Evolutionary conservation across 2,888 invertebrate species (phyloP).

Genomic region (Orchesellides sinensis): DNA sequence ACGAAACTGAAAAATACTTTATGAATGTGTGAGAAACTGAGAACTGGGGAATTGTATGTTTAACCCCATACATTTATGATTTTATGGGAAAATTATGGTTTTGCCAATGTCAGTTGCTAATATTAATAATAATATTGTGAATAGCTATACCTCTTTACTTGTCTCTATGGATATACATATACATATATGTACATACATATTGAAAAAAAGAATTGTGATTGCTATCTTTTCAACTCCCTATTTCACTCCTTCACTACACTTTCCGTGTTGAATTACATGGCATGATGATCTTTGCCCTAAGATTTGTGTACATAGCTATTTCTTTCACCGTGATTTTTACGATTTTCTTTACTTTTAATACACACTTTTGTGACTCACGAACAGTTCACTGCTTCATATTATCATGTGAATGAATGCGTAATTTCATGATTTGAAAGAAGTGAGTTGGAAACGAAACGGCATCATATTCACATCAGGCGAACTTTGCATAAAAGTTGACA

Average conservation of each 20-base stretch:
- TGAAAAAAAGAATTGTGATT: conserved; percentile 40
- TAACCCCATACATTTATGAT: conserved; percentile 50
- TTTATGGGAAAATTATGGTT: conserved; percentile 61
- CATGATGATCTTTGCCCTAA: conserved; percentile 54
- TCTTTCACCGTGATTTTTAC: neutral
- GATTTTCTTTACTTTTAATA: neutral
- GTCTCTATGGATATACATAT: too few relatives aligned
- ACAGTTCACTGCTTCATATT: neutral
- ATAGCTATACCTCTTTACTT: too few relatives aligned
- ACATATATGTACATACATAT: neutral
- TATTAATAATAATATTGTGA: conserved; percentile 47
- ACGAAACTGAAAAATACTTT: conserved; percentile 21
- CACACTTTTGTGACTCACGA: conserved; percentile 1
- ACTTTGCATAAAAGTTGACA: conserved; percentile 56
- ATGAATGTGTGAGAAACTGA: conserved; percentile 59
- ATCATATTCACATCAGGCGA: conserved; percentile 19
- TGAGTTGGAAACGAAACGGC: conserved; percentile 10
- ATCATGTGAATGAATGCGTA: neutral
- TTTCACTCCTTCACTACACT: conserved; percentile 14
- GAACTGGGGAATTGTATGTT: conserved; percentile 49
- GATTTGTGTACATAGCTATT: conserved; percentile 5
- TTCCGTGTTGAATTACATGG: conserved; percentile 26
- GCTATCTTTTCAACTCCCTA: conserved; percentile 37
- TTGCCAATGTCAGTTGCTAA: conserved; percentile 54
- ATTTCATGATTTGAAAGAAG: conserved; percentile 32